Conservation (phyloP, 2,113 vertebrate species). For the Salvelinus namaycush region DNA sequence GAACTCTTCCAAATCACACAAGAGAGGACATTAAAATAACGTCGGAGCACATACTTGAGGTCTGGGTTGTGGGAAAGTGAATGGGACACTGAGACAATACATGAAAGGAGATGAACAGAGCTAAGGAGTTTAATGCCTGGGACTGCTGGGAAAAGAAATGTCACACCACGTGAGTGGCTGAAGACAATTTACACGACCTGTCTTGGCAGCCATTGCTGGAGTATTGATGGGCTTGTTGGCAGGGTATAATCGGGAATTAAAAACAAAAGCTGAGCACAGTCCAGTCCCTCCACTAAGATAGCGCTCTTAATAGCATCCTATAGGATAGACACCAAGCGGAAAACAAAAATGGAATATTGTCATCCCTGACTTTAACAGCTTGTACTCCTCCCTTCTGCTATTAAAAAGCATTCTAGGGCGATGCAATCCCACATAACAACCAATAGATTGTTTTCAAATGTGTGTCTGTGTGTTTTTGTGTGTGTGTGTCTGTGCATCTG, state of each 20-base stretch:
- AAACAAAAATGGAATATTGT: slow-evolving; percentile 40
- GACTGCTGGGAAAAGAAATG: slow-evolving; percentile 42
- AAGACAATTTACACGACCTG: slow-evolving; percentile 19
- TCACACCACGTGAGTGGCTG: slow-evolving; percentile 34
- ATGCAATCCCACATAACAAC: slow-evolving; percentile 33
- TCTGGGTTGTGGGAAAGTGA: slow-evolving; percentile 61
- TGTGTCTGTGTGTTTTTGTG: slow-evolving; percentile 5
- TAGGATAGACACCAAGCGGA: slow-evolving; percentile 23
- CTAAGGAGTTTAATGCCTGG: slow-evolving; percentile 52
- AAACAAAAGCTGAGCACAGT: slow-evolving; percentile 15
- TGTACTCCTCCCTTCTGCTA: slow-evolving; percentile 27
- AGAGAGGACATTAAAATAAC: slow-evolving; percentile 45
- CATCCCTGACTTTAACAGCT: slow-evolving; percentile 36
- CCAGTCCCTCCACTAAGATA: slow-evolving; percentile 1
- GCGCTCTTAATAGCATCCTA: slow-evolving; percentile 24
- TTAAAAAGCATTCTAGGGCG: slow-evolving; percentile 34
- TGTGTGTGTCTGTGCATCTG: background rate
- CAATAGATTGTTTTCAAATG: slow-evolving; percentile 34
- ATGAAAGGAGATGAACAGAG: slow-evolving; percentile 61
- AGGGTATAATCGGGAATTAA: slow-evolving; percentile 13
- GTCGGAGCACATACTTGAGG: slow-evolving; percentile 44
- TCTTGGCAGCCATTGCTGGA: slow-evolving; percentile 27
- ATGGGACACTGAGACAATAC: slow-evolving; percentile 60
- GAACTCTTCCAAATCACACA: slow-evolving; percentile 68
- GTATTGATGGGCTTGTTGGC: slow-evolving; percentile 32